Evolutionary conservation across 2,888 invertebrate genomes (phyloP).

Genomic region (Ormia ochracea): DNA sequence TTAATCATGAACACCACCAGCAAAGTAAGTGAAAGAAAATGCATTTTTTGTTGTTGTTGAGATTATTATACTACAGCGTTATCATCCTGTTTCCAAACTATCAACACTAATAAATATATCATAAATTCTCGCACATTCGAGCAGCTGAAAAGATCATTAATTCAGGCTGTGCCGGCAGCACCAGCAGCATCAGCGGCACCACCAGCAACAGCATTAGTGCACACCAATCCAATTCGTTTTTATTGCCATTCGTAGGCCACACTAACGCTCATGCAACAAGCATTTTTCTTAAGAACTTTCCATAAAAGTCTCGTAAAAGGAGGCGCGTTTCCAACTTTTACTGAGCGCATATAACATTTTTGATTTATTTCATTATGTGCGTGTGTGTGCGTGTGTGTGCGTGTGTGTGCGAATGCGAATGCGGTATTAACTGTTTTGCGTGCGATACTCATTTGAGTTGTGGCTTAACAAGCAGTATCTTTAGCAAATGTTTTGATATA

Average conservation of each 20-base stretch:
- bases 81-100: conserved; percentile 12
- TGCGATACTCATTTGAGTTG: neutral
- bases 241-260: neutral
- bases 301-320: neutral
- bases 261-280: neutral
- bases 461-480: neutral
- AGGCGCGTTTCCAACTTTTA: conserved; percentile 33
- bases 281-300: neutral
- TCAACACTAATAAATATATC: conserved; percentile 44
- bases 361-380: conserved; percentile 50
- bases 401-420: conserved; percentile 5
- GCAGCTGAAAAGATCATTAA: neutral
- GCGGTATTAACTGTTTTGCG: neutral
- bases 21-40: conserved; percentile 26
- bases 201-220: neutral
- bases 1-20: neutral
- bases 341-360: conserved; percentile 27
- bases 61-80: neutral
- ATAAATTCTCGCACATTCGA: conserved; percentile 23
- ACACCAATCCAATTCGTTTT: conserved; percentile 1
- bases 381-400: neutral
- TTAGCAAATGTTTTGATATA: neutral
- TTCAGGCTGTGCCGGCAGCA: neutral
- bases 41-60: neutral
- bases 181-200: neutral